A percentile compares a stretch with the other conserved stretches of the same genome.
Conservation (phyloP, 2,113 vertebrate genomes). For the Ammodytes marinus region DNA sequence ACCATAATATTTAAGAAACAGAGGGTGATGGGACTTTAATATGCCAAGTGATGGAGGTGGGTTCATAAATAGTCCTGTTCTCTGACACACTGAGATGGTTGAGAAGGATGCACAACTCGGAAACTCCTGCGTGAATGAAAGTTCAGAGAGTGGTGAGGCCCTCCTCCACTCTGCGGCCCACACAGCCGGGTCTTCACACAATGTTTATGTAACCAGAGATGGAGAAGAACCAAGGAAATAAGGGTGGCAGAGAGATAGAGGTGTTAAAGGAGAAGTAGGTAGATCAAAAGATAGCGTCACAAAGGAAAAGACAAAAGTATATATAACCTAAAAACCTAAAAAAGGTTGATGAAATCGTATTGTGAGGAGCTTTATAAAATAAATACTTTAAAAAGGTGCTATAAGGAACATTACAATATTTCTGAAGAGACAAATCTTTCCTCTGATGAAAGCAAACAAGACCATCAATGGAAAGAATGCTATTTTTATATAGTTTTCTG, state of each 20-base stretch:
- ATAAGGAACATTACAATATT: too few species aligned
- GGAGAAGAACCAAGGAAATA: constrained; percentile 48
- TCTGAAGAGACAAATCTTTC: too few species aligned
- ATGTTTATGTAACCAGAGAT: constrained; percentile 65
- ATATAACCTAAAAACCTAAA: too few species aligned
- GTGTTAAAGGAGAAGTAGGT: constrained; percentile 40
- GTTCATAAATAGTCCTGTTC: constrained; percentile 58
- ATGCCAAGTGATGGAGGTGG: constrained; percentile 41
- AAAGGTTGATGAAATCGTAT: not conserved
- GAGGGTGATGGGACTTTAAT: constrained; percentile 44
- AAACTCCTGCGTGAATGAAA: constrained; percentile 73
- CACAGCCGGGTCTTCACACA: constrained; percentile 65
- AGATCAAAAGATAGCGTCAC: constrained; percentile 41
- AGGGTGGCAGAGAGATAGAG: constrained; percentile 48
- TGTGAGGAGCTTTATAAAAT: not conserved
- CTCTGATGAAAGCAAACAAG: too few species aligned
- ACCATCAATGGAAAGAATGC: too few species aligned
- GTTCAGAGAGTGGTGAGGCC: constrained; percentile 68
- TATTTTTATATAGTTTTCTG: too few species aligned
- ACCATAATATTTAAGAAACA: constrained; percentile 37
- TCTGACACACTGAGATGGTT: constrained; percentile 52
- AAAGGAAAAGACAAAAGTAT: constrained; percentile 37
- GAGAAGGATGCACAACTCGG: constrained; percentile 62
- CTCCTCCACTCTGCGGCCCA: constrained; percentile 71
- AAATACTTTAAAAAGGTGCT: not conserved